phyloP scores from a whole-genome alignment of 2,888 invertebrate species.

The Calliopum simillimum region DNA sequence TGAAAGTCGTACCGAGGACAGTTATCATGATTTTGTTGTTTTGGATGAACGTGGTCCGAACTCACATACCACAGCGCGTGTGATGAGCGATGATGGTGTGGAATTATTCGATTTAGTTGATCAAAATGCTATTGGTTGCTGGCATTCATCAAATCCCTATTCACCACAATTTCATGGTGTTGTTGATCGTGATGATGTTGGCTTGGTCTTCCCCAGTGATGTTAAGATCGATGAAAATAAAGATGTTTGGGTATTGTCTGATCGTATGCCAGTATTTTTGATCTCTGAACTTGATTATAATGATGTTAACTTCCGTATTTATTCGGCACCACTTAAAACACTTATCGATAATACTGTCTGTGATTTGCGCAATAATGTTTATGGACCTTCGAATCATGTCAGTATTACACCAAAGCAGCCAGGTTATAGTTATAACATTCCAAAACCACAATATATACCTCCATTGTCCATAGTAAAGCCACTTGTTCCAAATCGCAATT shows the following conservation, averaged over 20 bases:
- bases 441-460: not conserved
- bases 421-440: constrained; percentile 37
- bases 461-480: constrained; percentile 9
- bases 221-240: constrained; percentile 79
- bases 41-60: constrained; percentile 75
- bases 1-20: constrained; percentile 74
- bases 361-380: constrained; percentile 68
- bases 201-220: constrained; percentile 83
- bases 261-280: constrained; percentile 84
- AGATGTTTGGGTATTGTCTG: constrained; percentile 85
- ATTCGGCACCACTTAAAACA: constrained; percentile 75
- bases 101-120: constrained; percentile 84
- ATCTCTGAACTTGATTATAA: constrained; percentile 77
- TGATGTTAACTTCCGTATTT: constrained; percentile 83
- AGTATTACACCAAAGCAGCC: constrained; percentile 49
- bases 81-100: constrained; percentile 80
- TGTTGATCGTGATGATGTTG: constrained; percentile 80
- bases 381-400: constrained; percentile 56
- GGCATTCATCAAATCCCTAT: constrained; percentile 78
- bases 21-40: constrained; percentile 77
- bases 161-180: constrained; percentile 76
- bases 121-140: constrained; percentile 85
- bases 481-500: constrained; percentile 40
- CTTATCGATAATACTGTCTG: constrained; percentile 81
- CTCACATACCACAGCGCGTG: constrained; percentile 78